phyloP scores from a whole-genome alignment of 2,888 invertebrate genomes.

The Pachliopta kotzebuea region DNA sequence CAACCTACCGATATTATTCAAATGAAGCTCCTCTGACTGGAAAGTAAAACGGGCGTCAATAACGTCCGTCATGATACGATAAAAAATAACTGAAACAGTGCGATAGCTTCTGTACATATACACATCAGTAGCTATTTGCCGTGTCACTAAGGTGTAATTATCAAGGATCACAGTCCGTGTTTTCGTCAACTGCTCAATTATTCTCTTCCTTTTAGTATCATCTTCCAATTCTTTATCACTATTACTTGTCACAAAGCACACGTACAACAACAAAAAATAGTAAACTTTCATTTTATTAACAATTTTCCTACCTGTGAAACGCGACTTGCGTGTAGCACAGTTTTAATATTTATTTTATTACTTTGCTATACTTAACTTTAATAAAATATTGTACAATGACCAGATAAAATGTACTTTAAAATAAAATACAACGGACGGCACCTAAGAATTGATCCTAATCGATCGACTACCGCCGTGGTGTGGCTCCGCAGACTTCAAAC shows the following conservation, averaged over 20 bases:
- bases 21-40: slow-evolving; percentile 72
- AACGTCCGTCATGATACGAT: slow-evolving; percentile 63
- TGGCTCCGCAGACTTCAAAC: background rate
- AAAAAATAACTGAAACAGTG: slow-evolving; percentile 70
- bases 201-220: slow-evolving; percentile 57
- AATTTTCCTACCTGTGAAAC: slow-evolving; percentile 50
- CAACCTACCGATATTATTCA: slow-evolving; percentile 72
- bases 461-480: slow-evolving; percentile 18
- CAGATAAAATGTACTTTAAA: slow-evolving; percentile 5
- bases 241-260: slow-evolving; percentile 56
- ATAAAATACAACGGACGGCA: slow-evolving; percentile 27
- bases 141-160: slow-evolving; percentile 66
- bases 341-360: slow-evolving; percentile 27
- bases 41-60: slow-evolving; percentile 71
- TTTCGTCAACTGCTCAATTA: slow-evolving; percentile 64
- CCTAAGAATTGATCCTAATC: slow-evolving; percentile 22
- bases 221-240: slow-evolving; percentile 63
- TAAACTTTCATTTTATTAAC: slow-evolving; percentile 55
- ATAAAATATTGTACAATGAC: slow-evolving; percentile 9
- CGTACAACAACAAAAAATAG: slow-evolving; percentile 56
- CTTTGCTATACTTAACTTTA: slow-evolving; percentile 12
- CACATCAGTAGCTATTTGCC: slow-evolving; percentile 71
- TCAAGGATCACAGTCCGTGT: slow-evolving; percentile 65
- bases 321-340: slow-evolving; percentile 32
- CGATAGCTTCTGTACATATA: slow-evolving; percentile 73